Percentiles rank a stretch among this genome's conserved stretches.
Evolutionary conservation across 2,888 invertebrate genomes (phyloP).

Genomic region (Ditula angustiorana): DNA sequence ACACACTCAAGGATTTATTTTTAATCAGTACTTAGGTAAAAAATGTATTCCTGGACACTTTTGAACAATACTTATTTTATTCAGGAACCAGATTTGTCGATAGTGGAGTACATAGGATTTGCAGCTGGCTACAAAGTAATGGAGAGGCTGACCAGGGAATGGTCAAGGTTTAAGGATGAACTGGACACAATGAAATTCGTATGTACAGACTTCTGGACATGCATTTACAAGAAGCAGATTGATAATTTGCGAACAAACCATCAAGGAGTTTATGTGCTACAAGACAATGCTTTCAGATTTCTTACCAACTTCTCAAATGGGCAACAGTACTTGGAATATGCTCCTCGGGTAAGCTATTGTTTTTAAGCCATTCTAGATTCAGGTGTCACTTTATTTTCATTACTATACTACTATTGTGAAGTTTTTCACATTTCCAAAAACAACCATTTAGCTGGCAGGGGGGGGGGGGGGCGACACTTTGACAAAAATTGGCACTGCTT

Average conservation of each 20-base stretch:
- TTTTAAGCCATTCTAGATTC: no score
- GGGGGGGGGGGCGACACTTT: no score
- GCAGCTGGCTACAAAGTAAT: constrained; percentile 94
- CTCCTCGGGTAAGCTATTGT: constrained; percentile 89
- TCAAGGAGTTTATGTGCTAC: constrained; percentile 98
- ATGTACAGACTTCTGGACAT: constrained; percentile 99
- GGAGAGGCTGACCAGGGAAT: constrained; percentile 95
- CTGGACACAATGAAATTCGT: constrained; percentile 99
- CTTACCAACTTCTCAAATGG: constrained; percentile 94
- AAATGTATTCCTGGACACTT: no score
- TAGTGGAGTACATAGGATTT: constrained; percentile 93
- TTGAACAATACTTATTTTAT: constrained; percentile 44
- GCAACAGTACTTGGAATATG: constrained; percentile 96
- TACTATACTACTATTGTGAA: no score
- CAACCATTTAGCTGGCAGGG: no score
- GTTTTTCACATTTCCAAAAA: no score
- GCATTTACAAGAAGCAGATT: constrained; percentile 98
- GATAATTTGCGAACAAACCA: constrained; percentile 99
- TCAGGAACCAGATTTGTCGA: constrained; percentile 89
- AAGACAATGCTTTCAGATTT: constrained; percentile 97
- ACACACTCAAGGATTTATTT: no score
- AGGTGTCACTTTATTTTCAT: no score
- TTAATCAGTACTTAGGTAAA: no score
- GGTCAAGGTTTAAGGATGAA: constrained; percentile 98
- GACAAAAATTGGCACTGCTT: no score